These are phyloP conservation scores for Drosophila fulvimacula DNA, from an alignment of 2,888 invertebrate genomes.

Conservation along the genomic window DNA sequence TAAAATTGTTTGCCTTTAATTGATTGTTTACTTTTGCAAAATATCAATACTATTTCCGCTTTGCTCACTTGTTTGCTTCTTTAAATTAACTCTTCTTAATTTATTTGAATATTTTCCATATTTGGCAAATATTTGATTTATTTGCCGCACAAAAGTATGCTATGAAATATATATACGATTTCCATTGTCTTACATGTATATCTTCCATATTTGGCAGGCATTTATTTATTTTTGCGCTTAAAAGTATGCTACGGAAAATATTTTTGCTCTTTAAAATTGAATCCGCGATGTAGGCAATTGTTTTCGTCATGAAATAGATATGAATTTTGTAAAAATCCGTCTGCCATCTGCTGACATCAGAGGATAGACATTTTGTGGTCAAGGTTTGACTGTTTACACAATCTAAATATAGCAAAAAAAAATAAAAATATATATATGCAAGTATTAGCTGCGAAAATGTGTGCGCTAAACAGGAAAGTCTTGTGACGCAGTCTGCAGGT, in stretches of 20 bases:
- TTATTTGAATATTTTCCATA: not conserved
- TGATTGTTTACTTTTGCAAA: constrained; percentile 1
- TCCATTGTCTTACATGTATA: not conserved
- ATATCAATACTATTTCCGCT: constrained; percentile 7
- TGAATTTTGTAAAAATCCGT: constrained; percentile 47
- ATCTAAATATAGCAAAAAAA: constrained; percentile 58
- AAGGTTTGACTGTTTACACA: constrained; percentile 71
- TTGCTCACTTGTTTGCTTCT: constrained; percentile 4
- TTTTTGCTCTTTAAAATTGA: not conserved
- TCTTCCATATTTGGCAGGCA: not conserved
- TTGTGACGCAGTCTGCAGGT: constrained; percentile 75
- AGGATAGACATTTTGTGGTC: constrained; percentile 71
- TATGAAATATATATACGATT: not conserved
- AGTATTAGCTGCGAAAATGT: constrained; percentile 42
- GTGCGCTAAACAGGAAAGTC: constrained; percentile 67
- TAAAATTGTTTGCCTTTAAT: constrained; percentile 2
- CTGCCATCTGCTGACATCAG: constrained; percentile 70
- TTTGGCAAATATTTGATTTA: not conserved
- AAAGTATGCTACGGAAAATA: constrained; percentile 46
- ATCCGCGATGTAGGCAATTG: constrained; percentile 35
- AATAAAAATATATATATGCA: constrained; percentile 13
- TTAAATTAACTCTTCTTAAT: not conserved
- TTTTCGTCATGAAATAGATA: constrained; percentile 40
- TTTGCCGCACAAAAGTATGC: not conserved
- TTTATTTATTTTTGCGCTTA: not conserved